Evolutionary conservation across 2,797 vertebrate genomes (phyloP).

Genomic region (Aeoliscus strigatus): DNA sequence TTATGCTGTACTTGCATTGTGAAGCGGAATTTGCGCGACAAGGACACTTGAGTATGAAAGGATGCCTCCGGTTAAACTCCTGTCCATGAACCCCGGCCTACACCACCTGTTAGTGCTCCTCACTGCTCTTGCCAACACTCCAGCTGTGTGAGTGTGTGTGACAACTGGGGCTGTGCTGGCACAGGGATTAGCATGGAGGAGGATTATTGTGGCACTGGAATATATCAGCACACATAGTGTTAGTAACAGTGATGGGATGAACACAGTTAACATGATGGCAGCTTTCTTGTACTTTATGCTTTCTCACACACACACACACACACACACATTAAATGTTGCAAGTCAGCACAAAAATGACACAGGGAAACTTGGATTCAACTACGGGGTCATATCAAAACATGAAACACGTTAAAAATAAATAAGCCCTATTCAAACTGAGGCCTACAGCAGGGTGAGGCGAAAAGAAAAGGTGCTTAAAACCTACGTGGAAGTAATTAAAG

Average conservation of each 20-base stretch:
- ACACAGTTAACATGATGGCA: constrained; percentile 3
- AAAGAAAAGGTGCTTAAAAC: constrained; percentile 10
- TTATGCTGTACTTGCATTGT: constrained; percentile 19
- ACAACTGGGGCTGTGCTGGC: constrained; percentile 51
- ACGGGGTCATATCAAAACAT: no score
- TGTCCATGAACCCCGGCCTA: constrained; percentile 42
- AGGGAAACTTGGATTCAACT: neutral
- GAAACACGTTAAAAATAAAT: no score
- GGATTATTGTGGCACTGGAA: constrained; percentile 61
- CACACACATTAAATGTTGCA: neutral
- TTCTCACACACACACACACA: constrained; percentile 3
- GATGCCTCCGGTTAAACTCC: constrained; percentile 23
- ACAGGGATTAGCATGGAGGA: constrained; percentile 59
- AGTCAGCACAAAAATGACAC: no score
- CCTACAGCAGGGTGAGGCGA: constrained; percentile 52
- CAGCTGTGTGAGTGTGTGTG: constrained; percentile 44
- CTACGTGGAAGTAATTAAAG: neutral
- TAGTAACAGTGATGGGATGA: constrained; percentile 2
- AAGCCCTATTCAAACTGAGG: constrained; percentile 45
- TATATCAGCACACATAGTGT: constrained; percentile 29
- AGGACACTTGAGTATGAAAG: constrained; percentile 21
- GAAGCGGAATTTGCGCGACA: constrained; percentile 3
- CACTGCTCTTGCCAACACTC: constrained; percentile 58
- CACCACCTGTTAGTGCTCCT: constrained; percentile 63
- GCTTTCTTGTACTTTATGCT: neutral